phyloP scores from a whole-genome alignment of 2,888 invertebrate species.

The Cryptocheilus praepositus region DNA sequence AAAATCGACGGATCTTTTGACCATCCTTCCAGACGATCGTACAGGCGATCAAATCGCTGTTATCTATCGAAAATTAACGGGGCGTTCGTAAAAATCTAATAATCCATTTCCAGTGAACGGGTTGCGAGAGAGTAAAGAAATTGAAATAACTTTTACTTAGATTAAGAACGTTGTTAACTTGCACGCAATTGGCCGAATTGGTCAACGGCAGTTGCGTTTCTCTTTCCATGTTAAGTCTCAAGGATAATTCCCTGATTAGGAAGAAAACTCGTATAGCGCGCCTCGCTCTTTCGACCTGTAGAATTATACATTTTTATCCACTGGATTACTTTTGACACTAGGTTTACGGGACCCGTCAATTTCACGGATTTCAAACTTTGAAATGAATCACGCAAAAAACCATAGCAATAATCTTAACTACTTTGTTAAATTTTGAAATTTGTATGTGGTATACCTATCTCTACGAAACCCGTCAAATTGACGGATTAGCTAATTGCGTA shows the following conservation, averaged over 20 bases:
- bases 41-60: constrained; percentile 97
- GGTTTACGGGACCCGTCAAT: too few relatives aligned
- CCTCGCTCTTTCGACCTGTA: constrained; percentile 88
- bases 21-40: constrained; percentile 94
- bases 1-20: constrained; percentile 92
- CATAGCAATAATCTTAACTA: too few relatives aligned
- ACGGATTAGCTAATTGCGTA: too few relatives aligned
- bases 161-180: constrained; percentile 95
- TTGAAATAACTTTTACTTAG: constrained; percentile 82
- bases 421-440: too few relatives aligned
- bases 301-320: constrained; percentile 26
- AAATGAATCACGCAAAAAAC: too few relatives aligned
- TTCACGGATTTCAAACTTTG: too few relatives aligned
- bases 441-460: too few relatives aligned
- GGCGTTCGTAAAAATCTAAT: too few relatives aligned
- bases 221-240: constrained; percentile 86
- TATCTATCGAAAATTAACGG: constrained; percentile 80
- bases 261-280: constrained; percentile 96
- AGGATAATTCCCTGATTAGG: constrained; percentile 86
- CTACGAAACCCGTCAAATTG: too few relatives aligned
- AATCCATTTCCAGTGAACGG: too few relatives aligned
- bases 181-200: constrained; percentile 90
- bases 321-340: too few relatives aligned
- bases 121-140: background rate
- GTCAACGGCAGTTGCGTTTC: constrained; percentile 94